These are phyloP conservation scores for Picathartes gymnocephalus DNA, from an alignment of 2,113 vertebrate genomes.

Conservation along the genomic window DNA sequence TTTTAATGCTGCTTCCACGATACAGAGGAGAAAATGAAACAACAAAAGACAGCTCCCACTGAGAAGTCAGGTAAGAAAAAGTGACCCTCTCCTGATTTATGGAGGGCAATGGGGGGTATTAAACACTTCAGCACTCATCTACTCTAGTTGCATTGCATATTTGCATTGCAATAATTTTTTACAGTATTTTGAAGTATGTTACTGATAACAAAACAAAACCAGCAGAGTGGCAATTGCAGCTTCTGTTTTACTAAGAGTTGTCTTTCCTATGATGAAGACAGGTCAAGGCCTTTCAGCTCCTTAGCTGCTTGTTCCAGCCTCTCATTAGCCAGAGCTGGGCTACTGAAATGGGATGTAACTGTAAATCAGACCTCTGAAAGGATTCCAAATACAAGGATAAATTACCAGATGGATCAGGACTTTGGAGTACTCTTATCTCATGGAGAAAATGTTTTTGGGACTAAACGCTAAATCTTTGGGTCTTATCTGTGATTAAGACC, in stretches of 20 bases:
- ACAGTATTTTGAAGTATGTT: neutral
- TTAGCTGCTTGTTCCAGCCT: neutral
- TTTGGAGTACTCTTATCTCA: neutral
- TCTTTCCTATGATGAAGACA: neutral
- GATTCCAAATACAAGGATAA: neutral
- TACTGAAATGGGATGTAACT: neutral
- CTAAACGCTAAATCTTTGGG: neutral
- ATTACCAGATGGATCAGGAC: neutral
- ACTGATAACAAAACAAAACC: neutral
- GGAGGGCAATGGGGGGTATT: accelerated
- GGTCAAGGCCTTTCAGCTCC: neutral
- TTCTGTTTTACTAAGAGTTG: neutral
- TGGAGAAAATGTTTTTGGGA: neutral
- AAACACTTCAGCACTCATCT: neutral
- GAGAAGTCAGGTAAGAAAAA: slow-evolving; percentile 64
- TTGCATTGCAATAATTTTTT: neutral
- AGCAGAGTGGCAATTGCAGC: neutral
- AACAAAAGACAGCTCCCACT: slow-evolving; percentile 30
- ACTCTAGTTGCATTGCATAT: neutral
- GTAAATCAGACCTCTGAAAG: neutral
- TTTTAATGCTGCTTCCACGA: neutral
- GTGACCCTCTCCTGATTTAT: neutral
- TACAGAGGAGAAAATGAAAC: slow-evolving; percentile 68
- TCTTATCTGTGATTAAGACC: neutral
- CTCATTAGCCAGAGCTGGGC: neutral